phyloP scores from a whole-genome alignment of 23 tunicate genomes.

The Trididemnum clinides region DNA sequence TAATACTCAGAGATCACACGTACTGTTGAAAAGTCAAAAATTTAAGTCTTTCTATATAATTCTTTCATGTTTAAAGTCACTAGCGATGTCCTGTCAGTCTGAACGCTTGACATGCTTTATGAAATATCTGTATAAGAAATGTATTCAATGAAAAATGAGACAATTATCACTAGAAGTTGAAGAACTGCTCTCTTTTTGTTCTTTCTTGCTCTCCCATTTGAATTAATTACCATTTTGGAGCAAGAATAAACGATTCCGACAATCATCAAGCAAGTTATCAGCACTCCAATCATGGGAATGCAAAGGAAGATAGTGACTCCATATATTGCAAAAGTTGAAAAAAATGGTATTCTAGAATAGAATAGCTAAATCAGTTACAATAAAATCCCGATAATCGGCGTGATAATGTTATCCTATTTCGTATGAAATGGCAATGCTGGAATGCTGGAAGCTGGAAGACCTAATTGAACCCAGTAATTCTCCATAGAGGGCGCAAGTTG shows the following conservation, averaged over 20 bases:
- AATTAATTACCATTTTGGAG: background rate
- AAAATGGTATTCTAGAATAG: too few relatives aligned
- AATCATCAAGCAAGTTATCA: constrained; percentile 26
- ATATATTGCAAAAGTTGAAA: too few relatives aligned
- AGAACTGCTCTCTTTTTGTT: constrained; percentile 41
- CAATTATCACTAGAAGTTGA: constrained; percentile 35
- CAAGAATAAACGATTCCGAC: constrained; percentile 15
- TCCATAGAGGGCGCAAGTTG: constrained; percentile 12
- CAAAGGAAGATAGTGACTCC: constrained; percentile 52
- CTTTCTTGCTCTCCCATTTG: background rate
- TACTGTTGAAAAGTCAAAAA: too few relatives aligned
- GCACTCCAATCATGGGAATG: constrained; percentile 49
- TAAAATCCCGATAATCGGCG: too few relatives aligned
- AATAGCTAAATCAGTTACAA: too few relatives aligned
- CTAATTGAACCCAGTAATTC: background rate
- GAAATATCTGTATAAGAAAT: constrained; percentile 53
- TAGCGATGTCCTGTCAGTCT: too few relatives aligned
- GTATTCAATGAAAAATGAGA: constrained; percentile 49
- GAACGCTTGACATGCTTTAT: too few relatives aligned
- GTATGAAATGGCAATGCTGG: too few relatives aligned
- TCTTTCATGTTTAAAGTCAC: too few relatives aligned
- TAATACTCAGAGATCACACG: too few relatives aligned
- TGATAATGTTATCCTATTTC: too few relatives aligned
- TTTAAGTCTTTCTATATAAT: too few relatives aligned
- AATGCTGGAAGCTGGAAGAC: constrained; percentile 64